phyloP scores from a whole-genome alignment of 2,113 vertebrate species.

The Sylvia atricapilla region DNA sequence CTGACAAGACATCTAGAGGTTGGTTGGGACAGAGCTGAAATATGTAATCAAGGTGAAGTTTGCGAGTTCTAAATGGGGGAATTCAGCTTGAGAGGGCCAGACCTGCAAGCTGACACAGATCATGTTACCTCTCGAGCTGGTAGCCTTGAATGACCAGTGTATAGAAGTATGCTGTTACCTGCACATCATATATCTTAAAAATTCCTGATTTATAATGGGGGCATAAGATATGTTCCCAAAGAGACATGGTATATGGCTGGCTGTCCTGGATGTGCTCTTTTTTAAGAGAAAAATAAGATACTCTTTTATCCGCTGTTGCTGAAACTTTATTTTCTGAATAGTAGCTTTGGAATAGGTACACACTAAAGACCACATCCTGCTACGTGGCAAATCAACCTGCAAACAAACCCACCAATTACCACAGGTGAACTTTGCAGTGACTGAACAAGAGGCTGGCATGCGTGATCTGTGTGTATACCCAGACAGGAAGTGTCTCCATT shows the following conservation, averaged over 20 bases:
- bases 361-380: background rate
- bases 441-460: background rate
- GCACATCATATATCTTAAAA: background rate
- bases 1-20: background rate
- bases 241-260: background rate
- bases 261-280: background rate
- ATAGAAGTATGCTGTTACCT: fast-evolving
- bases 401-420: background rate
- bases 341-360: background rate
- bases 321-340: background rate
- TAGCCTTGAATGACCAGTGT: background rate
- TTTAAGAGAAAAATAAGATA: background rate
- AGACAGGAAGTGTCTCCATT: background rate
- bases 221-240: background rate
- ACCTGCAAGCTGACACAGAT: background rate
- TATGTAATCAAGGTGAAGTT: background rate
- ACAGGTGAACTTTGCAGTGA: background rate
- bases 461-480: background rate
- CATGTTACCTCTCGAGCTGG: background rate
- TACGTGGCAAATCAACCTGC: background rate
- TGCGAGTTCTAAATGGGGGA: background rate
- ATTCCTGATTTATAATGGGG: background rate
- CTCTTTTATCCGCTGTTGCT: background rate
- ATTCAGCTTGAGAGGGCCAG: background rate
- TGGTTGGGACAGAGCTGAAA: background rate